phyloP scores from a whole-genome alignment of 2,113 vertebrate species.

The Lathamus discolor region DNA sequence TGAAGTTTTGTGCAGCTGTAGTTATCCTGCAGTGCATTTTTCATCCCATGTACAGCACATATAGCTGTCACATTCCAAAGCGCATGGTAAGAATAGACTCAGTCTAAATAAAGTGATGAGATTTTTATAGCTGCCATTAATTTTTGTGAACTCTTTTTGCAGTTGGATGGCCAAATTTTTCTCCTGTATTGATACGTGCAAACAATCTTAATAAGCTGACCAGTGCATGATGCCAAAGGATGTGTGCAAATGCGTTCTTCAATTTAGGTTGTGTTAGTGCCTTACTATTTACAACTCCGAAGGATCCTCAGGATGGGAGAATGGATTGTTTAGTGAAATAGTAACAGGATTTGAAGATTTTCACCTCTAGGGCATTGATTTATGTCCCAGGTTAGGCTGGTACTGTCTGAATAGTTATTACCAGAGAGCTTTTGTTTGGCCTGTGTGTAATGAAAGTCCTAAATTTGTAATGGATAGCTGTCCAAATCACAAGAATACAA shows the following conservation, averaged over 20 bases:
- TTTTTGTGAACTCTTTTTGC: slow-evolving; percentile 51
- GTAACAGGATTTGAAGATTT: slow-evolving; percentile 18
- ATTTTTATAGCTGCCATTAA: slow-evolving; percentile 53
- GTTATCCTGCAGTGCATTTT: neutral
- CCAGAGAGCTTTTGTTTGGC: neutral
- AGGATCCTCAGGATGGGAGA: neutral
- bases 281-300: slow-evolving; percentile 16
- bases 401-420: slow-evolving; percentile 1
- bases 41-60: neutral
- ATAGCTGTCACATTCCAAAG: slow-evolving; percentile 27
- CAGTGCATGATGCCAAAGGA: neutral
- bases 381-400: neutral
- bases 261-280: neutral
- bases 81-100: neutral
- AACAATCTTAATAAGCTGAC: slow-evolving; percentile 13
- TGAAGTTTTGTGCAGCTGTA: neutral
- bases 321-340: slow-evolving; percentile 16
- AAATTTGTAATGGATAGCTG: neutral
- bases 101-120: slow-evolving; percentile 33
- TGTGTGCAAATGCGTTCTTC: slow-evolving; percentile 2
- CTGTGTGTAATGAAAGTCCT: neutral
- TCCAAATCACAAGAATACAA: neutral
- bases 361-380: neutral
- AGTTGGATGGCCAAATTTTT: slow-evolving; percentile 29
- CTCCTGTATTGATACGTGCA: neutral